phyloP scores from a whole-genome alignment of 2,797 vertebrate genomes.

The Danio albolineatus region DNA sequence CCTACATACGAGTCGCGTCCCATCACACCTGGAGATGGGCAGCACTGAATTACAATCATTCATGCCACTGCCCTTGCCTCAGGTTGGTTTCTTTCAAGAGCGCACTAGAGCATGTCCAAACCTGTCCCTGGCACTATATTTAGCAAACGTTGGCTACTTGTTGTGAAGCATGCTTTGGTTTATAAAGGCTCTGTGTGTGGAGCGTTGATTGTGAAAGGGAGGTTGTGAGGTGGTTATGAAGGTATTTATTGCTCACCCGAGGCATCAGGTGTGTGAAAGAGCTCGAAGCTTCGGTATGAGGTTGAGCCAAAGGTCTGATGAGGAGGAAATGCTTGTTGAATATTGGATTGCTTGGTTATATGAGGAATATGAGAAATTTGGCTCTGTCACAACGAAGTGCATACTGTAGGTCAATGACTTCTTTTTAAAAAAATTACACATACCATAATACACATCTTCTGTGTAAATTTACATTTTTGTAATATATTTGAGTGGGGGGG shows the following conservation, averaged over 20 bases:
- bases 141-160: slow-evolving; percentile 11
- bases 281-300: not conserved
- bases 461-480: too few species aligned
- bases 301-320: slow-evolving; percentile 18
- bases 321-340: not conserved
- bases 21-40: slow-evolving; percentile 55
- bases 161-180: slow-evolving; percentile 25
- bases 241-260: slow-evolving; percentile 25
- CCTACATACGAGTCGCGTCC: slow-evolving; percentile 42
- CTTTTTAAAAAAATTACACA: too few species aligned
- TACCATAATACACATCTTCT: too few species aligned
- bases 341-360: not conserved
- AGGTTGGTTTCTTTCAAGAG: slow-evolving; percentile 10
- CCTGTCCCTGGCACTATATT: slow-evolving; percentile 31
- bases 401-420: not conserved
- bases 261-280: slow-evolving; percentile 15
- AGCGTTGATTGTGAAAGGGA: slow-evolving; percentile 10
- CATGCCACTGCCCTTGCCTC: slow-evolving; percentile 29
- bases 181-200: slow-evolving; percentile 9
- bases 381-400: not conserved
- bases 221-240: slow-evolving; percentile 7
- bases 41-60: slow-evolving; percentile 15
- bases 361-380: not conserved
- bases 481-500: too few species aligned
- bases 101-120: slow-evolving; percentile 1